These are phyloP conservation scores for Meloidogyne exigua DNA, from an alignment of 1,140 invertebrate genomes.

Conservation along the genomic window DNA sequence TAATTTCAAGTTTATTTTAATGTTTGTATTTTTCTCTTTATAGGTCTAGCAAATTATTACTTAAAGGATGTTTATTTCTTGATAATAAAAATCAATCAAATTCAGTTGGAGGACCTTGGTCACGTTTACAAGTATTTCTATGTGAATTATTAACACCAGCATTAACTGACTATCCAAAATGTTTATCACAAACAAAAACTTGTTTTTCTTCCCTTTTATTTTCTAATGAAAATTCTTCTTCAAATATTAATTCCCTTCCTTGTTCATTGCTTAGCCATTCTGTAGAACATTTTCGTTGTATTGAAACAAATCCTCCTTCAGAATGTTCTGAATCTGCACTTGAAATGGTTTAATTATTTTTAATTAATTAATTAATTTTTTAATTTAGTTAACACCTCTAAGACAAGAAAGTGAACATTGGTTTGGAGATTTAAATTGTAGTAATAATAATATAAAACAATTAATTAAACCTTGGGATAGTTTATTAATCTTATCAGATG, in stretches of 20 bases:
- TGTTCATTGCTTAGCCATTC: constrained; percentile 6
- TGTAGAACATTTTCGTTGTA: constrained; percentile 47
- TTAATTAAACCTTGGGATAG: constrained; percentile 14
- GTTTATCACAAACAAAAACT: constrained; percentile 15
- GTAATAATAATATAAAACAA: not conserved
- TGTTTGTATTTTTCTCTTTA: not conserved
- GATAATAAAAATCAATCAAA: not conserved
- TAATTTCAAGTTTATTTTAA: no score
- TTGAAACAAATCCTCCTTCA: constrained; percentile 27
- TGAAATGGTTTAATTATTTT: constrained; percentile 38
- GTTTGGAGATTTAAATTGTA: constrained; percentile 47
- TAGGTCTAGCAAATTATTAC: not conserved
- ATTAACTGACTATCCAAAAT: constrained; percentile 46
- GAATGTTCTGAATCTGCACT: constrained; percentile 48
- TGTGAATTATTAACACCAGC: constrained; percentile 59
- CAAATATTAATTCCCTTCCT: not conserved
- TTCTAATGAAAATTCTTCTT: constrained; percentile 10
- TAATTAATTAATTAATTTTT: not conserved
- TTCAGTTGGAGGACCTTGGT: constrained; percentile 24
- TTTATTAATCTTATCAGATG: constrained; percentile 19
- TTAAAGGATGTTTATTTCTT: not conserved
- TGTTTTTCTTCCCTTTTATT: constrained; percentile 1
- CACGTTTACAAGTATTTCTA: constrained; percentile 48
- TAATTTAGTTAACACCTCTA: constrained; percentile 37
- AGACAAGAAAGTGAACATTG: constrained; percentile 49